Evolutionary conservation across 2,113 vertebrate species (phyloP).

Genomic region (Nothoprocta perdicaria): DNA sequence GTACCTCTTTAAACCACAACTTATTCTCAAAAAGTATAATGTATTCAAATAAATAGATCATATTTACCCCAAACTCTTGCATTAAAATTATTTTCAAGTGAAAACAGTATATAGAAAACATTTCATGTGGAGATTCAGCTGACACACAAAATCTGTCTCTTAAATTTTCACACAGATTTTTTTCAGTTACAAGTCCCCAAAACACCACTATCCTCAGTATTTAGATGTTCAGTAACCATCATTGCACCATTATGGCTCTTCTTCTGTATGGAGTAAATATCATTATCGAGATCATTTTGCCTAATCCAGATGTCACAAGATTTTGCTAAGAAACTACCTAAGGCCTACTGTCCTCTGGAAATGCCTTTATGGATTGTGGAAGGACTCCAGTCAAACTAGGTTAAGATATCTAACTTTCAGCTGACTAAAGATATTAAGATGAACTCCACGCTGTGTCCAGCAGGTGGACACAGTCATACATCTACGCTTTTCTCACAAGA

Average conservation of each 20-base stretch:
- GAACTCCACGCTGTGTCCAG: not conserved
- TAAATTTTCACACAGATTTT: not conserved
- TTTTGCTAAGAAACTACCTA: not conserved
- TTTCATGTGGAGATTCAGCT: not conserved
- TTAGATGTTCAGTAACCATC: not conserved
- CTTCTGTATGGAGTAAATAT: not conserved
- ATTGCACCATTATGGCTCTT: not conserved
- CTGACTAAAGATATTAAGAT: not conserved
- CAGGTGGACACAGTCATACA: accelerated
- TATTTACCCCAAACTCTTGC: not conserved
- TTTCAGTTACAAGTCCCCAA: not conserved
- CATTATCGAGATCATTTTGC: not conserved
- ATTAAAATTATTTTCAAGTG: not conserved
- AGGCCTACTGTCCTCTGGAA: not conserved
- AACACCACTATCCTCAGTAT: not conserved
- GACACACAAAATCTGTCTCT: not conserved
- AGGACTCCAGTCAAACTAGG: not conserved
- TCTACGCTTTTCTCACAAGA: not conserved
- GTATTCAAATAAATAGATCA: not conserved
- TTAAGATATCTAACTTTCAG: not conserved
- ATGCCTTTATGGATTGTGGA: not conserved
- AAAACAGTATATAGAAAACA: not conserved
- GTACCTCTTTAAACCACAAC: not conserved
- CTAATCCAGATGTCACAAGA: not conserved
- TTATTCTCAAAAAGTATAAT: not conserved